Percentiles rank a stretch among this genome's conserved stretches.
phyloP scores from a whole-genome alignment of 2,113 vertebrate genomes.

The Oryctolagus cuniculus region DNA sequence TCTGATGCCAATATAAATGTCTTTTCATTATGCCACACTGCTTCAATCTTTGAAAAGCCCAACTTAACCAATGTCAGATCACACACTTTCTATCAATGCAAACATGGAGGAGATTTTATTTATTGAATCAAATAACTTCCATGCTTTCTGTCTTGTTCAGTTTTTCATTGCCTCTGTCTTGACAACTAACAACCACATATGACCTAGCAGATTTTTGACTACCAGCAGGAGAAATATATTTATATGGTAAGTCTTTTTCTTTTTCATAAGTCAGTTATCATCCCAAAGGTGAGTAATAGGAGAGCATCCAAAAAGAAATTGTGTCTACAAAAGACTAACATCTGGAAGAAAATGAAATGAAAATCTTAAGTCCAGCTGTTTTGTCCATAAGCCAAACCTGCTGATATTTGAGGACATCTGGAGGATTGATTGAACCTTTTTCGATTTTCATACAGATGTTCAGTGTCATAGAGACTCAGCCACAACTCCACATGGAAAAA shows the following conservation, averaged over 20 bases:
- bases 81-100: not conserved
- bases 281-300: slow-evolving; percentile 32
- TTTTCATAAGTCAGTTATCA: slow-evolving; percentile 41
- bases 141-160: not conserved
- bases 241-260: not conserved
- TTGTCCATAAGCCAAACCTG: slow-evolving; percentile 47
- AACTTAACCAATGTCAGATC: not conserved
- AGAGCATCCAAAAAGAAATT: slow-evolving; percentile 36
- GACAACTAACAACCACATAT: not conserved
- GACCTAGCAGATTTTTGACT: not conserved
- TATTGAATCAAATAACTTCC: not conserved
- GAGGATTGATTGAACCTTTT: slow-evolving; percentile 61
- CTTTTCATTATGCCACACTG: not conserved
- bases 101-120: slow-evolving; percentile 8
- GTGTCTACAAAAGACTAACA: slow-evolving; percentile 1
- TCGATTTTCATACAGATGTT: slow-evolving; percentile 68
- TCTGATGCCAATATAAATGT: not conserved
- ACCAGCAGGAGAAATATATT: not conserved
- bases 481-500: slow-evolving; percentile 51
- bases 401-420: slow-evolving; percentile 64
- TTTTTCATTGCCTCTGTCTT: not conserved
- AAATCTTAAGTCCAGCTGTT: slow-evolving; percentile 64
- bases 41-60: not conserved
- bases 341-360: slow-evolving; percentile 60
- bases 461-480: slow-evolving; percentile 38